These are phyloP conservation scores for Netelia virgata DNA, from an alignment of 2,888 invertebrate species.

Conservation along the genomic window DNA sequence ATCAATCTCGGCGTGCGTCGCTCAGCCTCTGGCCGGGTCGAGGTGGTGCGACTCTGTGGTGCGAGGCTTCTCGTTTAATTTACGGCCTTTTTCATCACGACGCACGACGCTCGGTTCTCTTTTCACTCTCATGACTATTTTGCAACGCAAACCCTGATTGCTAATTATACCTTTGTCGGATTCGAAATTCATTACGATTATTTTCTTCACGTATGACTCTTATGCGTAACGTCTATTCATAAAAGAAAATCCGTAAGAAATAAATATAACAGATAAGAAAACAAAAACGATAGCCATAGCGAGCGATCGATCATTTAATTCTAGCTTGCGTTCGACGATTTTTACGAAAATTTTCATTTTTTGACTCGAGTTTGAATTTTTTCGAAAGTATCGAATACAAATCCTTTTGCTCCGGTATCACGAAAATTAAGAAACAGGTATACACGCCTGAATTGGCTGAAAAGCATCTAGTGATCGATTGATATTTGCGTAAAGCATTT, in stretches of 20 bases:
- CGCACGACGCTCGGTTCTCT: background rate
- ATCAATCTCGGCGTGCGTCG: background rate
- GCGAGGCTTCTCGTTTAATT: background rate
- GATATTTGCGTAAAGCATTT: conserved; percentile 59
- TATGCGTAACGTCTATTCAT: background rate
- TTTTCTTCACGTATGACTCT: background rate
- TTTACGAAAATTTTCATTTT: conserved; percentile 11
- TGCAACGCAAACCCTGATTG: background rate
- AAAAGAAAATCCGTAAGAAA: background rate
- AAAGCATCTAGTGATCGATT: conserved; percentile 61
- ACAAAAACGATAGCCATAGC: background rate
- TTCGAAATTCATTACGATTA: background rate
- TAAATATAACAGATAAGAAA: background rate
- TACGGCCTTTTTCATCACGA: background rate
- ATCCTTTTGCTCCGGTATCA: conserved; percentile 8
- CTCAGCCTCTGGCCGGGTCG: background rate
- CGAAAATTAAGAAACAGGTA: conserved; percentile 34
- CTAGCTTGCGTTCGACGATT: background rate
- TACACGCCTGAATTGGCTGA: conserved; percentile 17
- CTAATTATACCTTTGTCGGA: background rate
- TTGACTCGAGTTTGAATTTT: conserved; percentile 16
- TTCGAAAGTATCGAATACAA: conserved; percentile 14
- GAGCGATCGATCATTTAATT: conserved; percentile 24
- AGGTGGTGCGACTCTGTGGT: background rate
- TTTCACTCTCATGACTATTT: background rate